Conservation (phyloP, 2,797 vertebrate species). For the Hapalemur alaotrensis region DNA sequence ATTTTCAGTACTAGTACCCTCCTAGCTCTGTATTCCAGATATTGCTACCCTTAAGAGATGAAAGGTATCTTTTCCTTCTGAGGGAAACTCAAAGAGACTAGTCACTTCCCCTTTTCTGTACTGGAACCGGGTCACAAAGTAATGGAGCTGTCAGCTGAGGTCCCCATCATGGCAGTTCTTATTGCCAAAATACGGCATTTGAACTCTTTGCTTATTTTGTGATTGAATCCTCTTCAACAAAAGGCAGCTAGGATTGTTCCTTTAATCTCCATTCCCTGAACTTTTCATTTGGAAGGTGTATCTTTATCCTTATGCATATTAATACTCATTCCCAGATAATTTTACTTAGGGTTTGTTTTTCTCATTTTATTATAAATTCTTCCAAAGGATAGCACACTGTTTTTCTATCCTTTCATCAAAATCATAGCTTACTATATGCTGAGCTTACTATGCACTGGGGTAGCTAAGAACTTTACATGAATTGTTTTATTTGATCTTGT, state of each 20-base stretch:
- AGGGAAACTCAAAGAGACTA: background rate
- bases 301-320: background rate
- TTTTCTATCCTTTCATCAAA: background rate
- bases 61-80: background rate
- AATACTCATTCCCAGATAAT: background rate
- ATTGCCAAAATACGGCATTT: background rate
- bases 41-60: background rate
- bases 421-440: background rate
- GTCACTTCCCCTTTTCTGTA: background rate
- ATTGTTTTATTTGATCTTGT: constrained; percentile 21
- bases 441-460: background rate
- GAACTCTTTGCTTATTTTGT: background rate
- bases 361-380: background rate
- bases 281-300: background rate
- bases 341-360: background rate
- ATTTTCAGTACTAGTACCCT: background rate
- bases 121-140: background rate
- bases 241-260: background rate
- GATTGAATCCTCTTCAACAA: background rate
- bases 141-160: background rate
- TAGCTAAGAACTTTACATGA: background rate
- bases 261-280: background rate
- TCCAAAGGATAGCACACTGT: background rate
- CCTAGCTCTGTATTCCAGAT: background rate
- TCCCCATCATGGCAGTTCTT: background rate